Evolutionary conservation across 2,113 vertebrate genomes (phyloP).

Genomic region (Gallinago paraguaiae): DNA sequence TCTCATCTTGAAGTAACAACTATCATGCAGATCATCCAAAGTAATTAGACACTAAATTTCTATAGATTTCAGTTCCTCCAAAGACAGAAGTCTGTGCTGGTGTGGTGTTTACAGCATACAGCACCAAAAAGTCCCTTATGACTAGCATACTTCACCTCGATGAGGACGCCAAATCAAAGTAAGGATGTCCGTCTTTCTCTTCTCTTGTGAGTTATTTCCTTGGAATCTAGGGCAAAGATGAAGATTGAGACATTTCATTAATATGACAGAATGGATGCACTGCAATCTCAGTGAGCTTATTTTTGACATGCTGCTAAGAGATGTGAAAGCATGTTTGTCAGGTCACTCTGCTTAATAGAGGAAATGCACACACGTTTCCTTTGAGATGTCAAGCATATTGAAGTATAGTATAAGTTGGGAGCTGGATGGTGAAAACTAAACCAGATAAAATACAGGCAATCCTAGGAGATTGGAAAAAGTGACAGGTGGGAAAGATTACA

Average conservation of each 20-base stretch:
- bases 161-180: neutral
- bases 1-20: neutral
- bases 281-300: neutral
- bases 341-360: neutral
- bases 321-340: conserved; percentile 11
- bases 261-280: conserved; percentile 26
- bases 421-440: neutral
- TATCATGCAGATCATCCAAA: neutral
- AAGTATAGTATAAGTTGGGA: neutral
- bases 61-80: neutral
- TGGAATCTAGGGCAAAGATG: neutral
- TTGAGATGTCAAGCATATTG: neutral
- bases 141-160: neutral
- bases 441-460: neutral
- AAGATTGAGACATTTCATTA: conserved; percentile 42
- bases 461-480: neutral
- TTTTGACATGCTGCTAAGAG: conserved; percentile 40
- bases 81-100: neutral
- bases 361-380: neutral
- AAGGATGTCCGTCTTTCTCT: neutral
- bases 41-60: neutral
- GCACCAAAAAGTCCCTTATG: neutral
- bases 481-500: neutral
- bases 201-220: conserved; percentile 8
- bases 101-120: neutral